These are phyloP conservation scores for Apotomis turbidana DNA, from an alignment of 2,888 invertebrate species.

Conservation along the genomic window DNA sequence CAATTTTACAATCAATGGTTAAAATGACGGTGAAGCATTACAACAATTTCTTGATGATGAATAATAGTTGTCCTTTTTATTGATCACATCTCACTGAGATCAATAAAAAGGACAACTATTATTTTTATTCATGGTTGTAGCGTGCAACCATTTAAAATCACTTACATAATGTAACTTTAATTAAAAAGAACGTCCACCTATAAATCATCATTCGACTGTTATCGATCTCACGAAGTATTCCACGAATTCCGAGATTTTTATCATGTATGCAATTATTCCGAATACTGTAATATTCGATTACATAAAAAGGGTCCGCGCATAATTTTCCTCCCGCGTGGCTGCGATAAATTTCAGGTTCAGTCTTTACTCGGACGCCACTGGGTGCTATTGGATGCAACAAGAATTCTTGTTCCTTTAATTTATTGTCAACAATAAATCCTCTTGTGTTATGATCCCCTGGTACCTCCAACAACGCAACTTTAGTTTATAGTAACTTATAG, in stretches of 20 bases:
- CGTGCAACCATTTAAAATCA: constrained; percentile 8
- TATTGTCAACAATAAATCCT: constrained; percentile 39
- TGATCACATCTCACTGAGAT: too few species aligned
- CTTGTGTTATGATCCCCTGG: constrained; percentile 31
- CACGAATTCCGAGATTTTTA: constrained; percentile 44
- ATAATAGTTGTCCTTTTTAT: too few species aligned
- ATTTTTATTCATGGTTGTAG: not conserved
- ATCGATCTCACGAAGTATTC: constrained; percentile 40
- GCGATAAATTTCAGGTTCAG: constrained; percentile 39
- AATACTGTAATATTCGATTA: constrained; percentile 43
- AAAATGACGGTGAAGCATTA: too few species aligned
- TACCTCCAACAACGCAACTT: constrained; percentile 24
- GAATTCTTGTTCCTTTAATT: constrained; percentile 35
- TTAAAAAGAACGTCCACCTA: constrained; percentile 30
- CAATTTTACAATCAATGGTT: too few species aligned
- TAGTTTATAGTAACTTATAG: constrained; percentile 14
- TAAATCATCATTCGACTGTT: constrained; percentile 32
- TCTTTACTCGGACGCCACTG: constrained; percentile 37
- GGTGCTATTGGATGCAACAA: constrained; percentile 38
- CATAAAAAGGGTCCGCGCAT: constrained; percentile 42
- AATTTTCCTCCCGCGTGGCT: constrained; percentile 41
- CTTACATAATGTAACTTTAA: constrained; percentile 21
- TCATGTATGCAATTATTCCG: constrained; percentile 44
- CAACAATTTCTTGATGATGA: too few species aligned
- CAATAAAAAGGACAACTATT: not conserved